Percentiles rank a stretch among this genome's conserved stretches.
phyloP scores from a whole-genome alignment of 2,888 invertebrate species.

The Proisotoma minuta region DNA sequence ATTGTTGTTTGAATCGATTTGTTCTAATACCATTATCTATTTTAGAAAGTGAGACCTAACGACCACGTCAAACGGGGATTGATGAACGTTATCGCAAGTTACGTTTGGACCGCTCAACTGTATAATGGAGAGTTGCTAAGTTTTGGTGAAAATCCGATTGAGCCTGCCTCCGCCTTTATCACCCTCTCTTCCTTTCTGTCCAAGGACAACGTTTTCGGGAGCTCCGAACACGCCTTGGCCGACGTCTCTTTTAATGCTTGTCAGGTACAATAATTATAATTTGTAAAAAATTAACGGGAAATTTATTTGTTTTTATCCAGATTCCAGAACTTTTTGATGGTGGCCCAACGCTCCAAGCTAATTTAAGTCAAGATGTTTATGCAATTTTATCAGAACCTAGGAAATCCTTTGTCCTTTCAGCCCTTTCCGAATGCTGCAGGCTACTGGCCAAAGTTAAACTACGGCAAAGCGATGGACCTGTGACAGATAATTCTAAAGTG shows the following conservation, averaged over 20 bases:
- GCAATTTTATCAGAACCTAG: conserved; percentile 20
- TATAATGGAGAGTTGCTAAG: conserved; percentile 31
- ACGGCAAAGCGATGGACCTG: background rate
- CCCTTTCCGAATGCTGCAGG: conserved; percentile 30
- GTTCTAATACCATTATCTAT: background rate
- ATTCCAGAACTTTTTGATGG: conserved; percentile 31
- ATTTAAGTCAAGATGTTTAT: conserved; percentile 25
- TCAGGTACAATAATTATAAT: conserved; percentile 16
- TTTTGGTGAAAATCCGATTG: conserved; percentile 17
- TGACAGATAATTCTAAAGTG: too few relatives aligned
- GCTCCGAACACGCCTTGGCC: conserved; percentile 25
- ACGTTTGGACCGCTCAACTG: conserved; percentile 29
- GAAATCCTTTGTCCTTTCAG: conserved; percentile 30
- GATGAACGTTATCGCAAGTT: conserved; percentile 30
- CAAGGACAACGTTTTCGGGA: conserved; percentile 22
- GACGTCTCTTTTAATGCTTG: conserved; percentile 34
- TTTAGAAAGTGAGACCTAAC: conserved; percentile 34
- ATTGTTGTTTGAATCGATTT: background rate
- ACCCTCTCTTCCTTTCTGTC: conserved; percentile 30
- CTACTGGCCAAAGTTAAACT: conserved; percentile 14
- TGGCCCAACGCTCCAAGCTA: conserved; percentile 24
- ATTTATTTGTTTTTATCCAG: conserved; percentile 12
- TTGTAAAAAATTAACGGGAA: background rate
- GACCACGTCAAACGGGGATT: conserved; percentile 28
- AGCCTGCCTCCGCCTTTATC: conserved; percentile 27